phyloP scores from a whole-genome alignment of 1,140 invertebrate species.

The Neotoxoptera formosana region DNA sequence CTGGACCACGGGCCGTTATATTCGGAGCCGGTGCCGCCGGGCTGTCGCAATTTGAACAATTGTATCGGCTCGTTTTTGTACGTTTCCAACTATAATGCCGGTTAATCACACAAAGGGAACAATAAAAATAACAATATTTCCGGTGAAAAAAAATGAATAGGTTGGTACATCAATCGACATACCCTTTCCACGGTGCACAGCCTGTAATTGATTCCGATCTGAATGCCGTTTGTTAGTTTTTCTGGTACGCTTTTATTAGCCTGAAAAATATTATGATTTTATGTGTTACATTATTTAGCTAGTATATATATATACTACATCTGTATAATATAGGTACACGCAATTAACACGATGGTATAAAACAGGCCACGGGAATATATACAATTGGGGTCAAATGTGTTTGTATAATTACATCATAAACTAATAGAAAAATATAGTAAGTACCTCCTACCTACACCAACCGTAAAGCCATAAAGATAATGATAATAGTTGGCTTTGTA shows the following conservation, averaged over 20 bases:
- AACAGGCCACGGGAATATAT: background rate
- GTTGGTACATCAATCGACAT: constrained; percentile 61
- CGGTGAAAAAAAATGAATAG: background rate
- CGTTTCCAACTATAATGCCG: constrained; percentile 74
- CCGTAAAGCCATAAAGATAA: constrained; percentile 2
- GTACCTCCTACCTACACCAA: background rate
- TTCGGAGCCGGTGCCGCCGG: constrained; percentile 73
- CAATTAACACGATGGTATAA: background rate
- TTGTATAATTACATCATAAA: constrained; percentile 12
- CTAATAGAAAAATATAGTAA: background rate
- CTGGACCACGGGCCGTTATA: constrained; percentile 78
- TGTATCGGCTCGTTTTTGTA: constrained; percentile 77
- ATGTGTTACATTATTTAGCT: background rate
- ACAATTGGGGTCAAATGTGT: background rate
- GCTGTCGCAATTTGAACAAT: constrained; percentile 76
- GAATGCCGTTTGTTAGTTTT: constrained; percentile 80
- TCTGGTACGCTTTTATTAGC: constrained; percentile 65
- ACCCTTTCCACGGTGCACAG: constrained; percentile 83
- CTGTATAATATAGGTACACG: background rate
- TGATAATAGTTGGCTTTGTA: background rate
- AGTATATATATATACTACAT: too few relatives aligned
- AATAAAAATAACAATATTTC: background rate
- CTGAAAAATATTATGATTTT: constrained; percentile 63
- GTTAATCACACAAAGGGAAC: background rate
- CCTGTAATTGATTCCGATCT: constrained; percentile 81